Percentiles rank a stretch among this genome's conserved stretches.
Conservation (phyloP, 2,888 invertebrate genomes). For the Rapana venosa region DNA sequence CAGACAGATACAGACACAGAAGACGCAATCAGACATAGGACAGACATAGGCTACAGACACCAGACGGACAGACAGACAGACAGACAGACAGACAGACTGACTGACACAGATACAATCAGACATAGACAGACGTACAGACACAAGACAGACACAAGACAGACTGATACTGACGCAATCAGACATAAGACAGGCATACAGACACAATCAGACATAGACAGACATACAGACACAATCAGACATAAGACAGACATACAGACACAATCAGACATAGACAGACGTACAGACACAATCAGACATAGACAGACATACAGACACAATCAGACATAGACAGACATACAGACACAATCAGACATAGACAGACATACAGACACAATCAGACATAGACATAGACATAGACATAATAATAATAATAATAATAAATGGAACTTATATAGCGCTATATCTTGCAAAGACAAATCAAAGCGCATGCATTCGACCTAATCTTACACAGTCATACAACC, state of each 20-base stretch:
- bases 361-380: neutral
- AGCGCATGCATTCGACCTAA: no score
- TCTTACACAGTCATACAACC: no score
- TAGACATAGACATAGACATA: neutral
- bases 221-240: no score
- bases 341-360: no score
- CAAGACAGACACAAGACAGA: no score
- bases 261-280: neutral
- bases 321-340: slow-evolving; percentile 7
- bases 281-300: neutral
- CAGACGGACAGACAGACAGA: neutral
- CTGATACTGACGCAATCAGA: neutral
- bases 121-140: neutral
- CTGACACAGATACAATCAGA: no score
- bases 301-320: slow-evolving; percentile 6
- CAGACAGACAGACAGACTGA: neutral
- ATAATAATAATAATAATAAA: no score
- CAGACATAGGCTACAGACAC: neutral
- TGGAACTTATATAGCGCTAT: no score
- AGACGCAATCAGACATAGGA: slow-evolving; percentile 2
- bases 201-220: neutral
- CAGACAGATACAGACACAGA: slow-evolving; percentile 2
- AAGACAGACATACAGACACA: no score
- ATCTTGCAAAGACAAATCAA: no score
- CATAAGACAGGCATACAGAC: neutral